These are phyloP conservation scores for Streptopelia turtur DNA, from an alignment of 2,797 vertebrate species.

Conservation along the genomic window DNA sequence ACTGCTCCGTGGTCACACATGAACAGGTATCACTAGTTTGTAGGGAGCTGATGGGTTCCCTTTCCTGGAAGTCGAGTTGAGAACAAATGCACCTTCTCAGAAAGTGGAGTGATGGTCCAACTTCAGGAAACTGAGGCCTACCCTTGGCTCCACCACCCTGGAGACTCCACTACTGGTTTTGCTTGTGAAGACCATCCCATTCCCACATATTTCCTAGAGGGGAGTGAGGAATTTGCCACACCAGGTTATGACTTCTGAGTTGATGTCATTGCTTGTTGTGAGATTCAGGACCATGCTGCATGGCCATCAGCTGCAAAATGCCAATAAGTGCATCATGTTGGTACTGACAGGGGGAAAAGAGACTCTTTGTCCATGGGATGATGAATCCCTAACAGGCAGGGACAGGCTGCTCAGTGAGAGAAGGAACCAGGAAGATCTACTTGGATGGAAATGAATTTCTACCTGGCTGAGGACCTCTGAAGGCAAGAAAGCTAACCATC, in stretches of 20 bases:
- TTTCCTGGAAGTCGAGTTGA: background rate
- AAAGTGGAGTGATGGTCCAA: background rate
- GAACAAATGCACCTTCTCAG: background rate
- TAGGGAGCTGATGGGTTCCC: background rate
- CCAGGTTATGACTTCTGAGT: background rate
- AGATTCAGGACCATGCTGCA: background rate
- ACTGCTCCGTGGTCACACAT: background rate
- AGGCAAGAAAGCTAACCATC: background rate
- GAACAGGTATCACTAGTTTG: background rate
- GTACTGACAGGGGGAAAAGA: background rate
- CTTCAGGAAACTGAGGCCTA: accelerated
- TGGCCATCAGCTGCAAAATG: background rate
- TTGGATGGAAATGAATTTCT: background rate
- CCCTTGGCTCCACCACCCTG: background rate
- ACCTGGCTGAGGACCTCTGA: background rate
- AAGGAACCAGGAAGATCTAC: background rate
- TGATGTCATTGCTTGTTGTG: background rate
- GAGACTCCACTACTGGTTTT: background rate
- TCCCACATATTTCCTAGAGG: background rate
- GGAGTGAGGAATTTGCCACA: background rate
- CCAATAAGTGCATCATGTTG: accelerated
- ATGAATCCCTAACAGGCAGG: background rate
- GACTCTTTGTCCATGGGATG: background rate
- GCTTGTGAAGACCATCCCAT: background rate
- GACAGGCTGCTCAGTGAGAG: background rate